Evolutionary conservation across 1,140 invertebrate species (phyloP), one percentile per base, ranked within the genome.

Genomic region (Magallana angulata): DNA sequence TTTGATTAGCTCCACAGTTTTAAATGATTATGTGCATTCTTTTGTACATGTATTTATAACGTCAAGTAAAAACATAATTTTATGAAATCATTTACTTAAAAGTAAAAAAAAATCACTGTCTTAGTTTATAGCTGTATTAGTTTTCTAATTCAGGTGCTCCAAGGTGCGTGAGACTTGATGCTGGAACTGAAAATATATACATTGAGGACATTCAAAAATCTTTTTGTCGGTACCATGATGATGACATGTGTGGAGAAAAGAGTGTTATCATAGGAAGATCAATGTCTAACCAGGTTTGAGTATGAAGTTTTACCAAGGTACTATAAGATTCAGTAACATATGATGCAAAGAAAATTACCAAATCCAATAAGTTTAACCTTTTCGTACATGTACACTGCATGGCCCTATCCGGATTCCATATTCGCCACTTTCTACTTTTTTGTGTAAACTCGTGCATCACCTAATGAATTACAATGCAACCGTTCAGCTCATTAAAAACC

Each of bases 121-220:
- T 62, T n/a, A 62, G 59, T 62, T 62, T 9, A 62, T 62, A n/a
- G 7, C n/a, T 14, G 9, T 62, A 62, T 62, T 14, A 62, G 59
- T 62, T 62, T 62, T n/a, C 7, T n/a, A 62, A 62, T 62, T 14
- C 59, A 62, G 59, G 59, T 62, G 59, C 59, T 62, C 59, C 59
- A 62, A 62, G 59, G 36, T 36, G 36, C 36, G 36, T 36, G 36
- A 36, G 36, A 36, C 36, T 36, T 36, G 36, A 36, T 36, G 59
- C 59, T 60, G 87, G 87, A 18, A 85, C 87, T 24, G 87, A 88
- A 58, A 88, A 88, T 80, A 62, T 12, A 58, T 71, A 59, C n/a
- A 57, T 71, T 9, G 86, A 87, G 57, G 86, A 87, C 64, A 87
- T 87, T 12, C 87, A 88, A 68, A 88, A 88, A 57, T 59, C 82